Evolutionary conservation across 2,888 invertebrate genomes (phyloP), one percentile per base, ranked within the genome.

Genomic region (Theretra japonica): DNA sequence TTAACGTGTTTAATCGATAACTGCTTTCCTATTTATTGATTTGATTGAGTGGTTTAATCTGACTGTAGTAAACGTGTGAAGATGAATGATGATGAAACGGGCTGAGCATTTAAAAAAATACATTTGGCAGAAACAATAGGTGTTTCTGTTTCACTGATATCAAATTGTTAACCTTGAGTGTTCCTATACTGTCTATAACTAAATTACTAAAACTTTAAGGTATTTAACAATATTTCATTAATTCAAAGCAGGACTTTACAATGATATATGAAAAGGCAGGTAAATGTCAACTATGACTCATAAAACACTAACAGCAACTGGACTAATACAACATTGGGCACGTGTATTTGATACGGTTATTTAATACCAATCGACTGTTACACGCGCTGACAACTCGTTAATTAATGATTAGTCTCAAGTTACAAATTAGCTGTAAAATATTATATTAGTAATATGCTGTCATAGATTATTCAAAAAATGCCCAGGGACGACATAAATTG

Each of bases 331-430:
- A 62, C 41, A 62, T 62, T 21, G n/a, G 41, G 62, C n/a, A 25
- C 62, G 33, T 62, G 62, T 62, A 62, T 62, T 58, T 62, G 33
- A 62, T 21, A 62, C 62, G n/a, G 62, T 33, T 8, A 41, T 62
- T 62, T 62, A 41, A 62, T 62, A 62, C 62, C 21, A 62, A 62
- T 41, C 30, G 33, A 21, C 33, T 21, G 21, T 62, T 62, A 60
- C 30, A 60, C n/a, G 60, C 60, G 30, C n/a, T 11, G 33, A 62
- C 62, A 62, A 62, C 41, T 62, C 33, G 4, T 30, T 60, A 2
- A 60, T 28, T n/a, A 7, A 33, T 17, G n/a, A 60, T 60, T 41
- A 11, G 41, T 41, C 21, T 21, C 33, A 21, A 62, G 21, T 21
- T 33, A 15, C 62, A 17, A 65, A 23, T n/a, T 21, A 62, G 33